These are phyloP conservation scores for Calameuta pallipes DNA, from an alignment of 2,888 invertebrate genomes.

Conservation along the genomic window DNA sequence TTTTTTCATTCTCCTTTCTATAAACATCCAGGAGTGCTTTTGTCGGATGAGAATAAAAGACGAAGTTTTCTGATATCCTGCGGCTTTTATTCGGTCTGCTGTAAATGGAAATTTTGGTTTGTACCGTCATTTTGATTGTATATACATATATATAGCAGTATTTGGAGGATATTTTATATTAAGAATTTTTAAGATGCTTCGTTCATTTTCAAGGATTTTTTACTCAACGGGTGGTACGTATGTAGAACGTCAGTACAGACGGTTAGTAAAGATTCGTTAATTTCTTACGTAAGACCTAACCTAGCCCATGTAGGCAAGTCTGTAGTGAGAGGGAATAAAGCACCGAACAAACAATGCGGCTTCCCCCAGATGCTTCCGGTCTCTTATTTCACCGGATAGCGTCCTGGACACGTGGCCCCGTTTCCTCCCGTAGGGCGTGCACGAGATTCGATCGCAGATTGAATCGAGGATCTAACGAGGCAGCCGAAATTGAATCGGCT, in stretches of 20 bases:
- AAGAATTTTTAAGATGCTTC: background rate
- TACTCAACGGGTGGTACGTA: background rate
- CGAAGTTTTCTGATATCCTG: background rate
- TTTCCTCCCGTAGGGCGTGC: constrained; percentile 41
- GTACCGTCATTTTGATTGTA: background rate
- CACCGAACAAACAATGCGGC: constrained; percentile 61
- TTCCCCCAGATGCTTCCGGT: constrained; percentile 65
- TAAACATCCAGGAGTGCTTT: background rate
- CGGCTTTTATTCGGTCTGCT: background rate
- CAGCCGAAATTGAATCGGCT: constrained; percentile 31
- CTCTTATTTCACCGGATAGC: constrained; percentile 64
- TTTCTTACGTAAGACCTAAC: background rate
- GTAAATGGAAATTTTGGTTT: background rate
- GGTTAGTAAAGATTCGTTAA: background rate
- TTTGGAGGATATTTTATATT: background rate
- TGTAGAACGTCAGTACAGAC: background rate
- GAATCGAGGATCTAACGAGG: constrained; percentile 45
- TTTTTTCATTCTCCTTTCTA: background rate
- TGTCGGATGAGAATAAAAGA: background rate
- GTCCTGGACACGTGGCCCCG: constrained; percentile 55
- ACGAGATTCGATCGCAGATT: constrained; percentile 53
- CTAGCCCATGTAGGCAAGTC: background rate
- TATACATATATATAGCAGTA: background rate
- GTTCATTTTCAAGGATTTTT: background rate
- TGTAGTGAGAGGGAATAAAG: constrained; percentile 40